Base-by-base conservation (phyloP, 2,797 vertebrate species). In the Chelon labrosus region DNA sequence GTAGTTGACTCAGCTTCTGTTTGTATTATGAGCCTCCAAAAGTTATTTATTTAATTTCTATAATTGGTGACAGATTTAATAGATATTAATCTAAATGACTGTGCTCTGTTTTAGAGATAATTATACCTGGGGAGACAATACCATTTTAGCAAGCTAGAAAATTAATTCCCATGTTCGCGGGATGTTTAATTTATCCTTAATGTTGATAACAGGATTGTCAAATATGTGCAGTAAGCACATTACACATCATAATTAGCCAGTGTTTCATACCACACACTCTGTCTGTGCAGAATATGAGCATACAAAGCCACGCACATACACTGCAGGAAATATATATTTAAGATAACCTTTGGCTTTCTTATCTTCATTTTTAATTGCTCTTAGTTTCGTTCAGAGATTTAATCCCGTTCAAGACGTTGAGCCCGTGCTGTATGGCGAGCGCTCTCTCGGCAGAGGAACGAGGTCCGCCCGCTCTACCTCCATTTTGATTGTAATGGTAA, bases 401-500 rank as follows among this genome's bases (percentile, higher is more conserved):
- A 74, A 77, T 85, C 37, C 42, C 12, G 60, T 65, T 64, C 73
- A 62, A 80, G 66, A 67, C n/a, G 9, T 58, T 39, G 56, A 64
- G 58, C 60, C 59, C 66, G 41, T 19, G 59, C 51, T 72, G 5
- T 31, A 37, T 1, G 31, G 31, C 2, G 5, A 19, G 27, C 27
- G 54, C 39, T 82, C 39, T 82, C 38, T 57, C 64, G n/a, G 70
- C 47, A 22, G 41, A 54, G 57, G 68, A 57, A 75, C 60, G n/a
- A 53, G 52, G 56, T 75, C 70, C 22, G 17, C 51, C 52, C 42
- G 20, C 54, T 63, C 39, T 77, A 6, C 54, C 91, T 89, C 58
- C 90, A 88, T 91, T 92, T 91, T 92, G 90, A 90, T 87, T 88
- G 86, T 91, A 86, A 88, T 89, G 57, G 88, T 73, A 81, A 77